These are phyloP conservation scores for Mugil cephalus DNA, from an alignment of 2,113 vertebrate genomes.

Conservation along the genomic window DNA sequence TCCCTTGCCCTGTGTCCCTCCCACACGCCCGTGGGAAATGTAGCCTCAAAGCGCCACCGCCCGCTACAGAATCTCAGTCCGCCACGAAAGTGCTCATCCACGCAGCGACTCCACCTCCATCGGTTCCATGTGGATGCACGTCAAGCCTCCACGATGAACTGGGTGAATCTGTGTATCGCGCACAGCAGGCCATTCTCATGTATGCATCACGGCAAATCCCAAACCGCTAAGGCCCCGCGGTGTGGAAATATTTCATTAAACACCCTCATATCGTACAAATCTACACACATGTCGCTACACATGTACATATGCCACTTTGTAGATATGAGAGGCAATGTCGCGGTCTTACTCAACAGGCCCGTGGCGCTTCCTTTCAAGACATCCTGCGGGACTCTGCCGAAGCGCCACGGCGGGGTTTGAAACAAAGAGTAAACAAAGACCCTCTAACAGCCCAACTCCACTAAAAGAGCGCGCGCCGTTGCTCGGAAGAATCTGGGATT, in stretches of 20 bases:
- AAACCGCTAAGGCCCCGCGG: background rate
- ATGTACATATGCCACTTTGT: background rate
- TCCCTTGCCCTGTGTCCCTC: slow-evolving; percentile 45
- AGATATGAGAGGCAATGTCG: slow-evolving; percentile 19
- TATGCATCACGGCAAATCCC: slow-evolving; percentile 8
- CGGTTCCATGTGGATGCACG: slow-evolving; percentile 14
- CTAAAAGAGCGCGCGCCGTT: background rate
- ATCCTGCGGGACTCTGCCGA: background rate
- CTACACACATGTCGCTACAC: background rate
- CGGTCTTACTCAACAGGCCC: background rate
- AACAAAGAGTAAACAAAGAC: slow-evolving; percentile 36
- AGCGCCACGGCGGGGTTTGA: slow-evolving; percentile 26
- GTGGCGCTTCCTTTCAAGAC: slow-evolving; percentile 25
- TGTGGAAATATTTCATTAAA: slow-evolving; percentile 34
- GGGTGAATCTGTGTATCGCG: background rate
- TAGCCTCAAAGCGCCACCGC: slow-evolving; percentile 61
- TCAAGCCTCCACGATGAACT: background rate
- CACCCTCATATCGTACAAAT: slow-evolving; percentile 7
- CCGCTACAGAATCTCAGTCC: slow-evolving; percentile 45
- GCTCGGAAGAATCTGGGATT: slow-evolving; percentile 45
- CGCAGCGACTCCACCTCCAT: slow-evolving; percentile 12
- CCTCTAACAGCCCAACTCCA: slow-evolving; percentile 8
- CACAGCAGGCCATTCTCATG: slow-evolving; percentile 13
- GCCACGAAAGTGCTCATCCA: slow-evolving; percentile 28
- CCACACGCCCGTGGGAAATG: slow-evolving; percentile 57